A percentile compares a stretch with the other conserved stretches of the same genome.
These are phyloP conservation scores for Zhengitettix transpicula DNA, from an alignment of 2,888 invertebrate genomes.

Conservation along the genomic window DNA sequence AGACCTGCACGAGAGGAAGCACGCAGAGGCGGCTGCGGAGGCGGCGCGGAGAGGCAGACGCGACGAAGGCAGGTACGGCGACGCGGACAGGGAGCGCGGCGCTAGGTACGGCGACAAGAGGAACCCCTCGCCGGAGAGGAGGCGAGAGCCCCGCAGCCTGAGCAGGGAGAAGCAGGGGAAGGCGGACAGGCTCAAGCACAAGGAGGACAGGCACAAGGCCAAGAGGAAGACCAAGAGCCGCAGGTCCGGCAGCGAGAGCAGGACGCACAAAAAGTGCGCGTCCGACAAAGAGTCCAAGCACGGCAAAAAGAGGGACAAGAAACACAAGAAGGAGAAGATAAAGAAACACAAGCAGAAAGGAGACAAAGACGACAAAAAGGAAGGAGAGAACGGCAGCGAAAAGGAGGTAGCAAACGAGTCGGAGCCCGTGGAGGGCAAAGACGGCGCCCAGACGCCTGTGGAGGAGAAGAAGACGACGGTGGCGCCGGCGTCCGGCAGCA, in stretches of 20 bases:
- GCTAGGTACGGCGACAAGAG: slow-evolving; percentile 30
- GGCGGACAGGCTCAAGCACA: slow-evolving; percentile 19
- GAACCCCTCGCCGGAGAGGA: slow-evolving; percentile 19
- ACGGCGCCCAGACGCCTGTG: slow-evolving; percentile 14
- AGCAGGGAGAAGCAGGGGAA: slow-evolving; percentile 25
- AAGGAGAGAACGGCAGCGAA: slow-evolving; percentile 18
- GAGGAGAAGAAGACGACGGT: slow-evolving; percentile 3
- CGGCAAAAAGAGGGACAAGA: slow-evolving; percentile 11
- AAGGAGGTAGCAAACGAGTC: slow-evolving; percentile 11
- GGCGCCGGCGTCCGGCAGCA: too few relatives aligned
- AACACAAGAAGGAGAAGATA: slow-evolving; percentile 9
- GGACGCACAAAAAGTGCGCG: slow-evolving; percentile 7
- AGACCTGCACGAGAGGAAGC: slow-evolving; percentile 2
- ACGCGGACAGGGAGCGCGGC: slow-evolving; percentile 22
- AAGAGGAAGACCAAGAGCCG: slow-evolving; percentile 13
- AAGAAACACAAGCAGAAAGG: slow-evolving; percentile 15
- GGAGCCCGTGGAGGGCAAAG: slow-evolving; percentile 21
- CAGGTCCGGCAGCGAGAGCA: slow-evolving; percentile 7
- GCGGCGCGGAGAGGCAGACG: neutral
- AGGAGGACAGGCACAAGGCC: slow-evolving; percentile 15
- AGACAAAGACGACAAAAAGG: slow-evolving; percentile 23
- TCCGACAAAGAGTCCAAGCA: slow-evolving; percentile 8
- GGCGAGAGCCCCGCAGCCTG: slow-evolving; percentile 14
- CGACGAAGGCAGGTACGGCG: neutral
- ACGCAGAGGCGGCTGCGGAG: neutral